Evolutionary conservation across 1,140 invertebrate species (phyloP).

Genomic region (Diabrotica virgifera): DNA sequence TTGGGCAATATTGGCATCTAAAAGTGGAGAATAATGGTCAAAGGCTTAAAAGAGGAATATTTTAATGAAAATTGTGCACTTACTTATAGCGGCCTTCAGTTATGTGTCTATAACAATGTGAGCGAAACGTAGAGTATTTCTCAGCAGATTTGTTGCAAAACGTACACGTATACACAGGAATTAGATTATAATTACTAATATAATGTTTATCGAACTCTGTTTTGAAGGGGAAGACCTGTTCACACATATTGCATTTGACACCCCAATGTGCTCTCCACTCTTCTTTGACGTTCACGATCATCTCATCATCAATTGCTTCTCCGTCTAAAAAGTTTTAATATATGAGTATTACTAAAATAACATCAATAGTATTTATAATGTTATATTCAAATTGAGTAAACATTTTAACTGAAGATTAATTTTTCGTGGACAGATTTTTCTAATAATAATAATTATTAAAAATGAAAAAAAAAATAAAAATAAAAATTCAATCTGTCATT

Average conservation of each 20-base stretch:
- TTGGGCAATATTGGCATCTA: slow-evolving; percentile 44
- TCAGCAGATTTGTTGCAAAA: slow-evolving; percentile 47
- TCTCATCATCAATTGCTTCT: slow-evolving; percentile 38
- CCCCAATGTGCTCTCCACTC: slow-evolving; percentile 44
- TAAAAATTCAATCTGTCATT: no score
- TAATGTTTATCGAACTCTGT: slow-evolving; percentile 45
- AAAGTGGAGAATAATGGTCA: slow-evolving; percentile 18
- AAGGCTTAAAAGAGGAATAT: neutral
- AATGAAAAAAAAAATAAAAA: no score
- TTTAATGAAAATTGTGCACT: slow-evolving; percentile 5
- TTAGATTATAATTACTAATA: slow-evolving; percentile 34
- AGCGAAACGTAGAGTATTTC: slow-evolving; percentile 48
- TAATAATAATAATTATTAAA: no score
- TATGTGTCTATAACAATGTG: slow-evolving; percentile 48
- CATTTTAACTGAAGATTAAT: no score
- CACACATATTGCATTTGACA: slow-evolving; percentile 46
- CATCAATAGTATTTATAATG: no score
- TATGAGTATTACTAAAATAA: neutral
- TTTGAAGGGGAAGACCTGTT: slow-evolving; percentile 35
- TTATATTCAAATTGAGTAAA: no score
- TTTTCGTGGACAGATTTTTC: no score
- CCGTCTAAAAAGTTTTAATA: slow-evolving; percentile 30
- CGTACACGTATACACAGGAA: slow-evolving; percentile 46
- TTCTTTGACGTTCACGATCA: slow-evolving; percentile 40
- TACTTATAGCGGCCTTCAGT: slow-evolving; percentile 47